These are phyloP conservation scores for Euphonia xanthogaster DNA, from an alignment of 2,797 vertebrate genomes.

Conservation along the genomic window DNA sequence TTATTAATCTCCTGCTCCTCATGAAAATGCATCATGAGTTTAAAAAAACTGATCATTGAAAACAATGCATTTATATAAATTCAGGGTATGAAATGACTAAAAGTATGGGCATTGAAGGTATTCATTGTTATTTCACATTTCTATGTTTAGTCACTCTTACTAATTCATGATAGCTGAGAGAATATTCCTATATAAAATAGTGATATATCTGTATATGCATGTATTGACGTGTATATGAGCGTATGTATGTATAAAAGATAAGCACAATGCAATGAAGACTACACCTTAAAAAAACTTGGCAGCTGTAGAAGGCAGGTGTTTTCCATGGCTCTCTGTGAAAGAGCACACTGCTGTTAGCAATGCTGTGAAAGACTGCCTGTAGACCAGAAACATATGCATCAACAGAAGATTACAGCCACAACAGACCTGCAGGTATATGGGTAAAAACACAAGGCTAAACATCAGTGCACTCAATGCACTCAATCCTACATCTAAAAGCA, in stretches of 20 bases:
- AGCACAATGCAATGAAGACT: slow-evolving; percentile 45
- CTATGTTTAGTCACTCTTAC: not conserved
- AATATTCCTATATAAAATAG: not conserved
- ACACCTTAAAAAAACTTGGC: slow-evolving; percentile 41
- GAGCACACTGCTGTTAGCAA: slow-evolving; percentile 49
- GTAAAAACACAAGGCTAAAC: slow-evolving; percentile 16
- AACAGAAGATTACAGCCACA: not conserved
- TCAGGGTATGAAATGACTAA: not conserved
- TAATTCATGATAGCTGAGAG: slow-evolving; percentile 17
- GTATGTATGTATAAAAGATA: slow-evolving; percentile 40
- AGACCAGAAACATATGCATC: slow-evolving; percentile 46
- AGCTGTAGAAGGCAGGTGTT: slow-evolving; percentile 70
- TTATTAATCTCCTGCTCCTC: not conserved
- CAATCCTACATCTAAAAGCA: slow-evolving; percentile 37
- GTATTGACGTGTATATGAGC: not conserved
- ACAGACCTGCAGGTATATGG: slow-evolving; percentile 52
- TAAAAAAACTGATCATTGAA: not conserved
- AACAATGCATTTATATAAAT: slow-evolving; percentile 10
- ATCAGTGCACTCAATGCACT: not conserved
- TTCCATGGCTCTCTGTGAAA: slow-evolving; percentile 63
- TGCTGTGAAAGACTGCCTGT: slow-evolving; percentile 29
- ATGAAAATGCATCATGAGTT: not conserved
- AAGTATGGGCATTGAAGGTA: not conserved
- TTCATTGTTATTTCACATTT: not conserved
- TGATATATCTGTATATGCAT: no score